A percentile compares a stretch with the other conserved stretches of the same genome.
Evolutionary conservation across 2,797 vertebrate genomes (phyloP).

Genomic region (Balearica regulorum): DNA sequence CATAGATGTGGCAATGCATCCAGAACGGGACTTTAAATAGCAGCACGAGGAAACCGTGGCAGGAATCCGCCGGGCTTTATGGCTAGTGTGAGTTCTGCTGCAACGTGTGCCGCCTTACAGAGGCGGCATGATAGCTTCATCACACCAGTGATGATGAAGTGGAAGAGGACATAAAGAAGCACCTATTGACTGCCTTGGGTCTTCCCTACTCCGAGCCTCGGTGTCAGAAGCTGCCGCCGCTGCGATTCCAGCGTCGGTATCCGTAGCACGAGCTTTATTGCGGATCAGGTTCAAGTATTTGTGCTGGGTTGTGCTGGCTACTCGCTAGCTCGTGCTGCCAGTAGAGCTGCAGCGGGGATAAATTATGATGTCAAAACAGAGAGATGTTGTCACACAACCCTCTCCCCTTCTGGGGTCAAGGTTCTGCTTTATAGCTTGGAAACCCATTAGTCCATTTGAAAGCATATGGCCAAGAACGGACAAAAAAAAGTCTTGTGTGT

Average conservation of each 20-base stretch:
- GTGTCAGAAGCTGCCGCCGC: not conserved
- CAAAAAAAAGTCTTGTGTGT: not conserved
- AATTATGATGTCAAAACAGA: slow-evolving; percentile 2
- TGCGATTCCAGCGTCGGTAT: not conserved
- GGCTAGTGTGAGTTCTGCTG: not conserved
- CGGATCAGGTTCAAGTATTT: not conserved
- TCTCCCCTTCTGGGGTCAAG: slow-evolving; percentile 1
- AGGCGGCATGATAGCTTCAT: not conserved
- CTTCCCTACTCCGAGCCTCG: not conserved
- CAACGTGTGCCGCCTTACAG: not conserved
- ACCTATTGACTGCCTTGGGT: not conserved
- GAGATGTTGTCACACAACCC: not conserved
- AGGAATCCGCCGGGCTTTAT: not conserved
- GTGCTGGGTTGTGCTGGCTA: not conserved
- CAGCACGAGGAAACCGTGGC: not conserved
- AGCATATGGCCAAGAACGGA: not conserved
- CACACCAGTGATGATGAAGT: not conserved
- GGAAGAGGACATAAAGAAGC: not conserved
- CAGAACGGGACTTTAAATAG: fast-evolving
- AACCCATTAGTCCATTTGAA: not conserved
- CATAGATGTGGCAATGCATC: not conserved
- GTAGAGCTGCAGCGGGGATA: not conserved
- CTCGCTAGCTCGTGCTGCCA: not conserved
- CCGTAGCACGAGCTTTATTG: not conserved
- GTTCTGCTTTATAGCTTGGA: not conserved